phyloP scores from a whole-genome alignment of 1,140 invertebrate genomes.

The Brachionus koreanus region DNA sequence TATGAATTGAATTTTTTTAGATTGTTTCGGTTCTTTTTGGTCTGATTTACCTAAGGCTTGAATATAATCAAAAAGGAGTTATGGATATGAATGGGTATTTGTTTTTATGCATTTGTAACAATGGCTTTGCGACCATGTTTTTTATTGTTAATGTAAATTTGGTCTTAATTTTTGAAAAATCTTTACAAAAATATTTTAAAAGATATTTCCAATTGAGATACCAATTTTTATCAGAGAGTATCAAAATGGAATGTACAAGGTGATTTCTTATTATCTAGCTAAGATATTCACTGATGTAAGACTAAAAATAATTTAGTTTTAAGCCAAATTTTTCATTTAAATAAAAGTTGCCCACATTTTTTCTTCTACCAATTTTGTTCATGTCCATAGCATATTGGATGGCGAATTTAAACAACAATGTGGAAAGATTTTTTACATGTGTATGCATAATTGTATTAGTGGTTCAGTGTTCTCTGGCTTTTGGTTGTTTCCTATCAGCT shows the following conservation, averaged over 20 bases:
- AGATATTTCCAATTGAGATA: conserved; percentile 31
- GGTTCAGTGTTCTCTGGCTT: conserved; percentile 16
- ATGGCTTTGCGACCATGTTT: conserved; percentile 57
- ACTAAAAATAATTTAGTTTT: neutral
- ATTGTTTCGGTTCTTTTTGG: conserved; percentile 37
- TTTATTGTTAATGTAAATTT: conserved; percentile 45
- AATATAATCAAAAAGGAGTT: conserved; percentile 35
- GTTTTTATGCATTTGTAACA: conserved; percentile 52
- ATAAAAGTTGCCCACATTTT: conserved; percentile 75
- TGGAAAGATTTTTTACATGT: conserved; percentile 16
- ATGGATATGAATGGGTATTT: conserved; percentile 35
- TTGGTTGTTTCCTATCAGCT: conserved; percentile 24
- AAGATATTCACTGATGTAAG: conserved; percentile 39
- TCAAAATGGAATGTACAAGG: conserved; percentile 38
- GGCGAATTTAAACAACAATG: conserved; percentile 29
- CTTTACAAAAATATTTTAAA: neutral
- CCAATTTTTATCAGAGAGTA: conserved; percentile 23
- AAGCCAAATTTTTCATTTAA: conserved; percentile 63
- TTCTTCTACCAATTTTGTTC: conserved; percentile 61
- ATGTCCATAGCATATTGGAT: conserved; percentile 40
- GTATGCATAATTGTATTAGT: neutral
- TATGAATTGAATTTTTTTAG: neutral
- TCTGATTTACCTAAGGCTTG: conserved; percentile 22
- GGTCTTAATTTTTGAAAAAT: neutral
- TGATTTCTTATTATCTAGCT: conserved; percentile 24